Percentiles rank a stretch among this genome's conserved stretches.
Conservation (phyloP, 2,113 vertebrate genomes). For the Sebastes schlegelii region DNA sequence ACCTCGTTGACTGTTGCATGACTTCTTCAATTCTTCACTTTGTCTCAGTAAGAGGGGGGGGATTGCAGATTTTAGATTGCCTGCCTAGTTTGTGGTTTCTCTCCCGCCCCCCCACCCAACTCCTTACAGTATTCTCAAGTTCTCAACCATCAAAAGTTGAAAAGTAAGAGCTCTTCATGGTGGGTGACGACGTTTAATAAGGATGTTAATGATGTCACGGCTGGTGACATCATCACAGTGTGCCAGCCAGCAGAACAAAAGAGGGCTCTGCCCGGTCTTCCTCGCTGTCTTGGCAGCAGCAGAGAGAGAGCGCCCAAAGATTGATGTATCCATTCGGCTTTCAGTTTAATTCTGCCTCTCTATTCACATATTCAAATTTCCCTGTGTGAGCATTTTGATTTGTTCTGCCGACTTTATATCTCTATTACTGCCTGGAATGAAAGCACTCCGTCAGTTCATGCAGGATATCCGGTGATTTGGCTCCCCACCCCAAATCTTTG, state of each 20-base stretch:
- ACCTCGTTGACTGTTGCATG: slow-evolving; percentile 81
- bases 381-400: slow-evolving; percentile 78
- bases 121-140: slow-evolving; percentile 49
- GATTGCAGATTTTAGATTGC: slow-evolving; percentile 36
- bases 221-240: slow-evolving; percentile 77
- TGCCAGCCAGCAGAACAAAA: slow-evolving; percentile 77
- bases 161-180: slow-evolving; percentile 70
- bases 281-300: slow-evolving; percentile 71
- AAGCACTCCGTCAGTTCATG: slow-evolving; percentile 73
- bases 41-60: slow-evolving; percentile 37
- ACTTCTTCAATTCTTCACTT: slow-evolving; percentile 61
- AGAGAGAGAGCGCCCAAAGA: slow-evolving; percentile 55
- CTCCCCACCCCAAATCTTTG: slow-evolving; percentile 77
- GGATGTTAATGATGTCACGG: slow-evolving; percentile 77
- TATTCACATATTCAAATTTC: slow-evolving; percentile 80
- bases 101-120: not conserved
- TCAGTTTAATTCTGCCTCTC: slow-evolving; percentile 72
- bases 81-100: slow-evolving; percentile 48
- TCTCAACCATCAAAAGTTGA: slow-evolving; percentile 73
- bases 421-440: slow-evolving; percentile 78
- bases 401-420: slow-evolving; percentile 83
- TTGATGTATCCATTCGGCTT: slow-evolving; percentile 78
- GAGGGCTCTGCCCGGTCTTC: slow-evolving; percentile 66
- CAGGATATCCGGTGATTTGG: slow-evolving; percentile 81
- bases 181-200: slow-evolving; percentile 65